phyloP scores from a whole-genome alignment of 2,113 vertebrate species.

The Phylloscopus trochiloides region DNA sequence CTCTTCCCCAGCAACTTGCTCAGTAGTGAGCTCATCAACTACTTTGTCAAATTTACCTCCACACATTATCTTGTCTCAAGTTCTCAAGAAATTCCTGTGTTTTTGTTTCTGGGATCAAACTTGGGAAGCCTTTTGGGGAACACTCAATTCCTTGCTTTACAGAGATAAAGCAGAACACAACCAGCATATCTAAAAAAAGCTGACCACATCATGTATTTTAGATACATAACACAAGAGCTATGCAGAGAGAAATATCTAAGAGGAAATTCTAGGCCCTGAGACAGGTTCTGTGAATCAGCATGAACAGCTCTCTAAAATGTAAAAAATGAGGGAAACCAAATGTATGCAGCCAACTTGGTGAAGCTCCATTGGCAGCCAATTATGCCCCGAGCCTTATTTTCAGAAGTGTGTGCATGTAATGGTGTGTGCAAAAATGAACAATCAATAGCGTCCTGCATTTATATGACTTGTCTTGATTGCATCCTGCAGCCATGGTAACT shows the following conservation, averaged over 20 bases:
- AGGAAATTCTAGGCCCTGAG: not conserved
- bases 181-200: not conserved
- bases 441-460: slow-evolving; percentile 20
- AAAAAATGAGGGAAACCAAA: not conserved
- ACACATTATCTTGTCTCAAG: not conserved
- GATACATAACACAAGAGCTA: not conserved
- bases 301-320: not conserved
- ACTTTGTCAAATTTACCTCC: not conserved
- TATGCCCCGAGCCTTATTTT: not conserved
- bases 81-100: not conserved
- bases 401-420: slow-evolving; percentile 14
- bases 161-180: not conserved
- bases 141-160: not conserved
- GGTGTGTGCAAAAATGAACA: slow-evolving; percentile 39
- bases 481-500: slow-evolving; percentile 35
- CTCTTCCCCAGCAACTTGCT: not conserved
- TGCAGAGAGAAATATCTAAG: not conserved
- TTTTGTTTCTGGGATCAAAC: not conserved
- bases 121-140: not conserved
- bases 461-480: not conserved
- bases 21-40: not conserved
- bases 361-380: slow-evolving; percentile 44
- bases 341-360: not conserved
- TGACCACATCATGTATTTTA: not conserved
- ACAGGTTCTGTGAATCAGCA: not conserved